These are phyloP conservation scores for Drosophila meridiana DNA, from an alignment of 2,888 invertebrate species.

Conservation along the genomic window DNA sequence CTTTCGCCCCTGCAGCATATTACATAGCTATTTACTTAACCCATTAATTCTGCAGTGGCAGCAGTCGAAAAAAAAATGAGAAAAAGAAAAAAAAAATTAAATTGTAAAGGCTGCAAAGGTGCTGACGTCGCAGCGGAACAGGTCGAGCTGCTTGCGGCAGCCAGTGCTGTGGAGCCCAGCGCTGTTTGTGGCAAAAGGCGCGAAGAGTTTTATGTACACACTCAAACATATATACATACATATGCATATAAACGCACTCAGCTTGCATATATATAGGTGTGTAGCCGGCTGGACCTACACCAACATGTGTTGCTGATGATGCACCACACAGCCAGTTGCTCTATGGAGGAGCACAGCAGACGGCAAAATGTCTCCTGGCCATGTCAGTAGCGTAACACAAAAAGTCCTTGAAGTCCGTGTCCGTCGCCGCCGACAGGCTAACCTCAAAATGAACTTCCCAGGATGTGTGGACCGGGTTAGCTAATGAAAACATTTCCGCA, in stretches of 20 bases:
- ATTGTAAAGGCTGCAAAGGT: constrained; percentile 41
- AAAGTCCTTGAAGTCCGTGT: constrained; percentile 80
- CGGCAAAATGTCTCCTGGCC: constrained; percentile 15
- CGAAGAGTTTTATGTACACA: constrained; percentile 44
- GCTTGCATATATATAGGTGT: constrained; percentile 27
- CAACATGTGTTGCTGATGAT: constrained; percentile 50
- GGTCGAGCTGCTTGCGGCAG: constrained; percentile 18
- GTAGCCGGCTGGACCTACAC: constrained; percentile 72
- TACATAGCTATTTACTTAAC: constrained; percentile 77
- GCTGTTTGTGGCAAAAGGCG: constrained; percentile 51
- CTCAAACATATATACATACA: background rate
- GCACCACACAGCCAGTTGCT: constrained; percentile 49
- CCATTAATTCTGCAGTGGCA: constrained; percentile 66
- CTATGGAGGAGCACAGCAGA: constrained; percentile 1
- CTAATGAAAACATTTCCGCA: constrained; percentile 57
- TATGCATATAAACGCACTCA: constrained; percentile 58
- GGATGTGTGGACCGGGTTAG: constrained; percentile 3
- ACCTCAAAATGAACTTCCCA: constrained; percentile 18
- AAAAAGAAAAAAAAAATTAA: constrained; percentile 1
- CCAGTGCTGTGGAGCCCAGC: background rate
- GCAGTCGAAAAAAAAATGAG: constrained; percentile 37
- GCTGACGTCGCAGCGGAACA: constrained; percentile 58
- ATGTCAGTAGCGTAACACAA: constrained; percentile 33
- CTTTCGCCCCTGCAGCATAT: constrained; percentile 39
- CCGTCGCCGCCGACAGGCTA: constrained; percentile 36